A percentile compares a stretch with the other conserved stretches of the same genome.
Evolutionary conservation across 2,797 vertebrate genomes (phyloP).

Genomic region (Melanogrammus aeglefinus): DNA sequence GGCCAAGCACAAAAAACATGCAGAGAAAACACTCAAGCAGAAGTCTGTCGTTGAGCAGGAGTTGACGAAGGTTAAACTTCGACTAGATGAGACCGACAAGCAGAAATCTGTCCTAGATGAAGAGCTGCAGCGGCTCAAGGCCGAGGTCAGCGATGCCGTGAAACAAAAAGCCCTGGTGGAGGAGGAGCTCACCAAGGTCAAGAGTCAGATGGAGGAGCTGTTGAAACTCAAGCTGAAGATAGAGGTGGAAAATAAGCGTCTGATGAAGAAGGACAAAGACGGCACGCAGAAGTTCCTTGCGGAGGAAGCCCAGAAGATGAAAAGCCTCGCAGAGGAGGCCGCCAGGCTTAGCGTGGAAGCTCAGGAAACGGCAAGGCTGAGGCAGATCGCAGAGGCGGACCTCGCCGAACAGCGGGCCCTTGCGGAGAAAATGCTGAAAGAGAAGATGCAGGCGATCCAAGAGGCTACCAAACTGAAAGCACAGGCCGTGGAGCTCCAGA

Average conservation of each 20-base stretch:
- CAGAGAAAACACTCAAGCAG: constrained; percentile 85
- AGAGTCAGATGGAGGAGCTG: constrained; percentile 90
- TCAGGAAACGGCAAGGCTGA: constrained; percentile 85
- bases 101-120: constrained; percentile 87
- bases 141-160: constrained; percentile 81
- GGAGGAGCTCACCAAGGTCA: constrained; percentile 86
- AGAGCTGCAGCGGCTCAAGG: constrained; percentile 90
- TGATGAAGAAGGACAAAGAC: constrained; percentile 88
- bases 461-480: constrained; percentile 87
- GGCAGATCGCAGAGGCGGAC: constrained; percentile 83
- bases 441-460: constrained; percentile 95
- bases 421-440: constrained; percentile 91
- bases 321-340: constrained; percentile 87
- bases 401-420: constrained; percentile 84
- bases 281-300: constrained; percentile 83
- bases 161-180: constrained; percentile 88
- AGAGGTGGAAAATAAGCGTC: constrained; percentile 84
- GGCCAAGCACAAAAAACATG: constrained; percentile 90
- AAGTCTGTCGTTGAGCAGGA: constrained; percentile 92
- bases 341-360: constrained; percentile 84
- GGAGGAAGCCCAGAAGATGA: constrained; percentile 94
- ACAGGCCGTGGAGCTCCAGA: constrained; percentile 88
- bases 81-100: constrained; percentile 89
- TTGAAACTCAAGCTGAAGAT: constrained; percentile 85
- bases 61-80: constrained; percentile 79